Evolutionary conservation across 2,797 vertebrate genomes (phyloP).

Genomic region (Austrolebias charrua): DNA sequence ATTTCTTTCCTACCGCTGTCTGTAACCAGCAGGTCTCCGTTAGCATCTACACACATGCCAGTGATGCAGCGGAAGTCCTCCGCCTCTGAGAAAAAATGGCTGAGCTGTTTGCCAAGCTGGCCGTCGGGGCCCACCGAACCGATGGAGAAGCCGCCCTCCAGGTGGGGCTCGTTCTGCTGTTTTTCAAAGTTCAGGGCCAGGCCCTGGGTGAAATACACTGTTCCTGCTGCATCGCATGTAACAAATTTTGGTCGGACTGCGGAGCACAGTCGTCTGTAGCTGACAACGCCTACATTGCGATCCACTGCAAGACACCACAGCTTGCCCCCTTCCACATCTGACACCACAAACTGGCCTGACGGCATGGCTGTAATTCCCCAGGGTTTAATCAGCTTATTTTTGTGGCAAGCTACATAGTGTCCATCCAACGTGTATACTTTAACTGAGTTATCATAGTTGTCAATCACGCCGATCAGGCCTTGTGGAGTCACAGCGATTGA

Average conservation of each 20-base stretch:
- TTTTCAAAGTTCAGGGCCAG: conserved; percentile 94
- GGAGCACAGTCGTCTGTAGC: conserved; percentile 91
- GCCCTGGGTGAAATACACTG: conserved; percentile 95
- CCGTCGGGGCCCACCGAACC: conserved; percentile 91
- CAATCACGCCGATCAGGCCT: conserved; percentile 93
- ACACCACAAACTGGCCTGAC: conserved; percentile 94
- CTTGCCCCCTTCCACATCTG: conserved; percentile 95
- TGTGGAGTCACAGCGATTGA: conserved; percentile 94
- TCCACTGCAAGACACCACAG: conserved; percentile 96
- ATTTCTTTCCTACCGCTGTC: conserved; percentile 96
- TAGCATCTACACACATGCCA: conserved; percentile 94
- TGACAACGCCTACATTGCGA: conserved; percentile 89
- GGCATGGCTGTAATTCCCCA: conserved; percentile 96
- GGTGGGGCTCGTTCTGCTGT: conserved; percentile 91
- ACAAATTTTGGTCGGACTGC: conserved; percentile 96
- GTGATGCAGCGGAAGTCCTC: conserved; percentile 98
- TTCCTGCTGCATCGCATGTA: conserved; percentile 91
- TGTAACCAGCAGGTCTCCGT: conserved; percentile 93
- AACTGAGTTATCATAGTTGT: conserved; percentile 96
- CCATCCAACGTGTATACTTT: conserved; percentile 96
- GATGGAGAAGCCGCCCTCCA: conserved; percentile 96
- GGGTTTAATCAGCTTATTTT: conserved; percentile 94
- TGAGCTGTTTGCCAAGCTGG: conserved; percentile 92
- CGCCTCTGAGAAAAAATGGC: conserved; percentile 94
- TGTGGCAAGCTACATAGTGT: conserved; percentile 93